Conservation (phyloP, 2,888 invertebrate species). For the Cephus pulcher region DNA sequence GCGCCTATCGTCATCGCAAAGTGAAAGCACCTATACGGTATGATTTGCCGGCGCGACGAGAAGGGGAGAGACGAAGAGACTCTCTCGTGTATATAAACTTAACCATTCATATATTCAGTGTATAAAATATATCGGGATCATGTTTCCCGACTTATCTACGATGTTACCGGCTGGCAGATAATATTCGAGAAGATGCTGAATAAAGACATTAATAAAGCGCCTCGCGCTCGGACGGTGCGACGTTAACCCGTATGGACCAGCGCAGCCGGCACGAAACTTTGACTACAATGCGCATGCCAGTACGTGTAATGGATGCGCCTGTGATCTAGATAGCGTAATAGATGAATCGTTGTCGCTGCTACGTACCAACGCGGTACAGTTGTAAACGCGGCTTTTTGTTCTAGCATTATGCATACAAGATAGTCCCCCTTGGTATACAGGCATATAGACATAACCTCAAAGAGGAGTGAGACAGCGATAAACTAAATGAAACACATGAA, state of each 20-base stretch:
- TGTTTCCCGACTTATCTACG: conserved; percentile 30
- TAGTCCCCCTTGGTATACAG: neutral
- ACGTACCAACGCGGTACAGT: neutral
- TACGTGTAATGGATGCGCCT: conserved; percentile 38
- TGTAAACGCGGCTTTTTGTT: neutral
- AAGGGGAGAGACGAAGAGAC: conserved; percentile 13
- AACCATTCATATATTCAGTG: conserved; percentile 10
- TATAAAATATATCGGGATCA: conserved; percentile 26
- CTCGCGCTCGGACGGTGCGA: conserved; percentile 35
- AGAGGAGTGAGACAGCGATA: neutral
- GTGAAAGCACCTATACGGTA: neutral
- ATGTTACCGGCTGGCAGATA: conserved; percentile 30
- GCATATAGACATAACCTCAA: neutral
- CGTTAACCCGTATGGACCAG: conserved; percentile 18
- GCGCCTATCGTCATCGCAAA: neutral
- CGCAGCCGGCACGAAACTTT: conserved; percentile 22
- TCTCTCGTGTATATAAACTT: conserved; percentile 10
- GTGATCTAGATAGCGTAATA: conserved; percentile 29
- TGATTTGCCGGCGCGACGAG: neutral
- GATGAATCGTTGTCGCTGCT: neutral
- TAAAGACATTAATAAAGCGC: conserved; percentile 55
- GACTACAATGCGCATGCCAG: conserved; percentile 40
- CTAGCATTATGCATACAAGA: neutral
- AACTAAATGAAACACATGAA: neutral
- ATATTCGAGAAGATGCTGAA: conserved; percentile 33